Evolutionary conservation across 2,113 vertebrate genomes (phyloP), one percentile per base, ranked within the genome.

Genomic region (Strix aluco): DNA sequence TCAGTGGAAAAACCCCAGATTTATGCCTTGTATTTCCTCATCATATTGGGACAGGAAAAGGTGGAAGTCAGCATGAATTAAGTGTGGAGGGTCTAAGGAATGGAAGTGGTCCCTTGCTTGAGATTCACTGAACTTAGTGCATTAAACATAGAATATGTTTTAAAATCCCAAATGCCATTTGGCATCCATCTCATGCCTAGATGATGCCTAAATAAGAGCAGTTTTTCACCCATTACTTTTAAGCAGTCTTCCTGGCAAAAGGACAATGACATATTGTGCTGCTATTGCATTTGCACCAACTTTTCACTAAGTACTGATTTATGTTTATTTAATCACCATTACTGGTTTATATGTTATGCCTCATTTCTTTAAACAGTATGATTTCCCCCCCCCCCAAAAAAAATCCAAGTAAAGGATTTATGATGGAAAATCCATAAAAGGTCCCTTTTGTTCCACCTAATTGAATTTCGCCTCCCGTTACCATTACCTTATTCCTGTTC

Each of bases 391-490:
- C 30, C n/a, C n/a, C 13, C 11, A 8, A 59, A 79, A 81, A 79
- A 54, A 55, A 34, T 29, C 22, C 2, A 2, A 95, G 51, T 77
- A 79, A 75, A 95, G 62, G 77, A 95, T 96, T 97, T 95, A 95
- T 97, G 81, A 92, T 92, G 95, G 95, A 97, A 97, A 97, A 95
- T 87, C 78, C 70, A 71, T 88, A 95, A 95, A 95, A 80, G 20
- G 62, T 92, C 85, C 78, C 58, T 96, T 97, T 97, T 97, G 94
- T 97, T 97, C 96, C 96, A 96, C 89, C 89, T 96, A 95, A 97
- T 96, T 96, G 67, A 91, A 94, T 94, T 97, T 96, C 27, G 6
- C 91, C 96, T 96, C 94, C 74, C 16, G 4, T 96, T 94, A 77
- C 92, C 92, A 95, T 97, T 97, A 96, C 95, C 92, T 91, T 97